phyloP scores from a whole-genome alignment of 2,888 invertebrate genomes.

The Biston stratarius region DNA sequence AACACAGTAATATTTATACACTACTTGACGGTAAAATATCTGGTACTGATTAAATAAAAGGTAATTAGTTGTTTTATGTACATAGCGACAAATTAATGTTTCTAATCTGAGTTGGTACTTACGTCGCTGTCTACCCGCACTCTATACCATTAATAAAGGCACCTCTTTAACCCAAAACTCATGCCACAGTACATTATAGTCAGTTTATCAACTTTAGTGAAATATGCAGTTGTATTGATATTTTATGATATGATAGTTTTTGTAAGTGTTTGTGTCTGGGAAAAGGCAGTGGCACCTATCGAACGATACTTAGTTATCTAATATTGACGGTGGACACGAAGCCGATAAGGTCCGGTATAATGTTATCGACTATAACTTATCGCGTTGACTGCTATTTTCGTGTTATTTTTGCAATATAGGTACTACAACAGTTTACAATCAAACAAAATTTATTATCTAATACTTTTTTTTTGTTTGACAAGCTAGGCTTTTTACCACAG shows the following conservation, averaged over 20 bases:
- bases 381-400: not conserved
- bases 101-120: constrained; percentile 30
- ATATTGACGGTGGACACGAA: not conserved
- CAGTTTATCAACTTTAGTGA: constrained; percentile 7
- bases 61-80: too few species aligned
- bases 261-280: not conserved
- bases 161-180: constrained; percentile 35
- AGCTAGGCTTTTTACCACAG: too few species aligned
- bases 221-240: not conserved
- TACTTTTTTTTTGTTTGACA: not conserved
- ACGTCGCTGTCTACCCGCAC: constrained; percentile 31
- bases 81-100: constrained; percentile 9
- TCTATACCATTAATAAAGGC: constrained; percentile 42
- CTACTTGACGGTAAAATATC: too few species aligned
- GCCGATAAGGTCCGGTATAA: constrained; percentile 2
- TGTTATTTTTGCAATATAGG: constrained; percentile 1
- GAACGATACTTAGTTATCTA: constrained; percentile 1
- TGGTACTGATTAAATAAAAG: too few species aligned
- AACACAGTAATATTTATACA: too few species aligned
- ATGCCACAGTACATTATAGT: not conserved
- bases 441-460: not conserved
- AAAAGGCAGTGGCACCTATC: not conserved
- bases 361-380: not conserved
- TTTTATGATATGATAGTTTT: not conserved
- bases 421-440: not conserved